Percentiles rank a stretch among this genome's conserved stretches.
phyloP scores from a whole-genome alignment of 1,140 invertebrate species.

The Atta texana region DNA sequence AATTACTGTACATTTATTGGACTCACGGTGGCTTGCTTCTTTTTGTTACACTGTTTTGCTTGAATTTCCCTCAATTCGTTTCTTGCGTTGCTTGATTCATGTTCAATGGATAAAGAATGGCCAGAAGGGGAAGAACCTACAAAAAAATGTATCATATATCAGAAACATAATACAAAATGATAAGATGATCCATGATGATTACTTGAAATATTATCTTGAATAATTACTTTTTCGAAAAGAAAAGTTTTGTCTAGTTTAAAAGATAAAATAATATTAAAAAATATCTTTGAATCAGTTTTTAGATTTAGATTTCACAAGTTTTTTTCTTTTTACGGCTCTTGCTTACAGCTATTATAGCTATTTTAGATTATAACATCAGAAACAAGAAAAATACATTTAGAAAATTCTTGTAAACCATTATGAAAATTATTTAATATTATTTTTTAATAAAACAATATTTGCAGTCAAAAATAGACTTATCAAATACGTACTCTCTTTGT shows the following conservation, averaged over 20 bases:
- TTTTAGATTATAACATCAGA: neutral
- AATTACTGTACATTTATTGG: constrained; percentile 84
- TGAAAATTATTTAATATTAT: too few relatives aligned
- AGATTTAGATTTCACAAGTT: neutral
- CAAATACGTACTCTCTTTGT: too few relatives aligned
- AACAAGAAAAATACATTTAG: too few relatives aligned
- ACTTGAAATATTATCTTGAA: neutral
- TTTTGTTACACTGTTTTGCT: constrained; percentile 87
- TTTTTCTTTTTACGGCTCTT: neutral
- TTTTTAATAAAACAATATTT: too few relatives aligned
- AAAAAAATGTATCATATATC: neutral
- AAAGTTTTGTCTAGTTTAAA: neutral
- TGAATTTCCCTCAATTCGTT: constrained; percentile 92
- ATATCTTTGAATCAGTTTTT: neutral
- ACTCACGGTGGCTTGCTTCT: constrained; percentile 92
- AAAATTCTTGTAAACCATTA: too few relatives aligned
- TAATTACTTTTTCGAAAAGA: neutral
- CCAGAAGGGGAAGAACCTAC: constrained; percentile 82
- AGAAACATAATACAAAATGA: neutral
- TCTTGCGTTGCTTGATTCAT: constrained; percentile 89
- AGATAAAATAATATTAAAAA: neutral
- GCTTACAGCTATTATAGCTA: neutral
- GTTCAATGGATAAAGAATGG: constrained; percentile 87
- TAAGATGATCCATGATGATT: neutral
- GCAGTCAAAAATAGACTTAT: too few relatives aligned